Conservation (phyloP, 2,888 invertebrate genomes). For the Tiliacea aurago region DNA sequence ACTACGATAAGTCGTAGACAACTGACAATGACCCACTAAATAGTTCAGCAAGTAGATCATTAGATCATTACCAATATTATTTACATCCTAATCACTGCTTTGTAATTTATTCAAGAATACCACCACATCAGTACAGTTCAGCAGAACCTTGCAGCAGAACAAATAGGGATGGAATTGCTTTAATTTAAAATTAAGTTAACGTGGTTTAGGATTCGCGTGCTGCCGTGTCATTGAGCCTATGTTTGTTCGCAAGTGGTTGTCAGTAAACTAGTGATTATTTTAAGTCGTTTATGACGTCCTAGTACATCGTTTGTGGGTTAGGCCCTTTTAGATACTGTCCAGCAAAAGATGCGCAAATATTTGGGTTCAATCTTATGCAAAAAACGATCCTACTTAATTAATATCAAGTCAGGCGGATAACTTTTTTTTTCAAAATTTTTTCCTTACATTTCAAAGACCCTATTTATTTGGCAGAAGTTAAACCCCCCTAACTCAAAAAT, state of each 20-base stretch:
- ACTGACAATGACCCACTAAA: constrained; percentile 46
- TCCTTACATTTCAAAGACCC: neutral
- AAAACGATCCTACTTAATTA: neutral
- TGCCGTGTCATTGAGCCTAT: constrained; percentile 37
- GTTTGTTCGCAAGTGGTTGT: constrained; percentile 33
- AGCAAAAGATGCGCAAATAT: neutral
- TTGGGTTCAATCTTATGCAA: neutral
- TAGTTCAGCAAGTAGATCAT: constrained; percentile 50
- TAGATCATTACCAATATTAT: constrained; percentile 59
- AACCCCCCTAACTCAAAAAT: neutral
- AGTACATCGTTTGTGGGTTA: constrained; percentile 37
- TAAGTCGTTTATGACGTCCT: constrained; percentile 21
- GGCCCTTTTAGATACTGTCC: neutral
- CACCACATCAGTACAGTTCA: neutral
- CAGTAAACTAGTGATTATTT: constrained; percentile 28
- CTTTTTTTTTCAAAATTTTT: neutral
- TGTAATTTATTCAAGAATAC: constrained; percentile 23
- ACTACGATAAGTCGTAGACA: neutral
- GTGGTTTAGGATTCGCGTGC: constrained; percentile 44
- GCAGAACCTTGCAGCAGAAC: neutral
- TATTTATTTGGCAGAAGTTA: neutral
- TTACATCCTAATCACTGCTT: constrained; percentile 38
- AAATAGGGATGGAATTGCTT: constrained; percentile 26
- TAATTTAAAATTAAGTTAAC: neutral
- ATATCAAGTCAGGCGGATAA: neutral